Base-by-base conservation (phyloP, 1,140 invertebrate genomes). In the Pteromalus puparum region DNA sequence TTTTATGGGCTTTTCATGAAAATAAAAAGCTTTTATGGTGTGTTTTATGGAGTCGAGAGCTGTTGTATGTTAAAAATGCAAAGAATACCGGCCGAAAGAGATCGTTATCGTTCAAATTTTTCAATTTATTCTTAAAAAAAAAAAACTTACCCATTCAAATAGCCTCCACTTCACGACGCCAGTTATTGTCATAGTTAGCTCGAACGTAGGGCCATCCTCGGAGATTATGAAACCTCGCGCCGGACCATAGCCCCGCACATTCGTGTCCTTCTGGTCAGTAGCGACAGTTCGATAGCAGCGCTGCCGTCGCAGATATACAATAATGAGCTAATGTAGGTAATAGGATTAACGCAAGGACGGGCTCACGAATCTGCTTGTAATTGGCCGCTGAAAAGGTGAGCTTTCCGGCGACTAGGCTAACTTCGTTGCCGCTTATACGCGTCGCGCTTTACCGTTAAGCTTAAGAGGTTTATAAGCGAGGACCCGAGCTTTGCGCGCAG, bases 271-370 rank as follows among this genome's bases (percentile, higher is more conserved):
- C 30, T 2, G 10, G 78, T 67, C 53, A 42, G 73, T 24, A 82
- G 10, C n/a, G 42, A 70, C 38, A 7, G 68, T 83, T 34, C 1
- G 65, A 10, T n/a, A 2, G 21, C 21, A 18, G 34, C 1, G 73
- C 18, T 42, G 34, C 30, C 82, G 30, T 72, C 81, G 85, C 85
- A 86, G 85, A 88, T 91, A 91, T 90, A 88, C 87, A 91, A 92
- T 92, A 92, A 92, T 91, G 91, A 92, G 91, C 90, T 91, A 90
- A 91, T 91, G 89, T 89, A 89, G 89, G 85, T 92, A 91, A 92
- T 92, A 91, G 91, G 91, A 92, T 92, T 92, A 91, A 65, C 53
- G 21, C 21, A 70, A 30, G 21, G 67, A 4, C 18, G 48, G 53
- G 53, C 9, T 7, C 1, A 85, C 86, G 88, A 91, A 91, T 90